Evolutionary conservation across 1,140 invertebrate genomes (phyloP).

Genomic region (Ips nitidus): DNA sequence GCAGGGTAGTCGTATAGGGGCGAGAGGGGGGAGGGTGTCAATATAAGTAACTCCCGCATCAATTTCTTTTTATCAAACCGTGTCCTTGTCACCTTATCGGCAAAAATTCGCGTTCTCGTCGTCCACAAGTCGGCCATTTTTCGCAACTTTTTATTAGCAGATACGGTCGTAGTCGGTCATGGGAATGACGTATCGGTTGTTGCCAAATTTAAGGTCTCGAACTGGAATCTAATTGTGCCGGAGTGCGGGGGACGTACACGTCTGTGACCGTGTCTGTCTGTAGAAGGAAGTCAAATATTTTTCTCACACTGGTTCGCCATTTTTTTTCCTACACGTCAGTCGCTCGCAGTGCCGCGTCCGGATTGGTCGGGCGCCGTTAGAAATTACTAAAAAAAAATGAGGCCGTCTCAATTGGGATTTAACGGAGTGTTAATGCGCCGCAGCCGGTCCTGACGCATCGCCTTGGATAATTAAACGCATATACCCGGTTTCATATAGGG

Average conservation of each 20-base stretch:
- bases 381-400: no score
- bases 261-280: slow-evolving; percentile 33
- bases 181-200: slow-evolving; percentile 19
- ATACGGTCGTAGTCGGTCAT: slow-evolving; percentile 15
- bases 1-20: no score
- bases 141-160: slow-evolving; percentile 27
- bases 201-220: slow-evolving; percentile 43
- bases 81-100: slow-evolving; percentile 7
- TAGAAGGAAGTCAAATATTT: slow-evolving; percentile 44
- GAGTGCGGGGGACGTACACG: slow-evolving; percentile 39
- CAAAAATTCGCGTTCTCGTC: slow-evolving; percentile 19
- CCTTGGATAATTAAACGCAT: no score
- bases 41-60: not conserved
- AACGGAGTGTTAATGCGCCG: no score
- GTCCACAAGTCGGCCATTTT: slow-evolving; percentile 23
- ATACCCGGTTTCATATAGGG: no score
- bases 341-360: slow-evolving; percentile 5
- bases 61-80: slow-evolving; percentile 11
- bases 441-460: no score
- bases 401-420: no score
- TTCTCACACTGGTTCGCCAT: slow-evolving; percentile 43
- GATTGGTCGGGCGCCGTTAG: not conserved
- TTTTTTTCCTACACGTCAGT: slow-evolving; percentile 38
- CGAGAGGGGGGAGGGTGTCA: not conserved
- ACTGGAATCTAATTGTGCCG: slow-evolving; percentile 46